A percentile compares a stretch with the other conserved stretches of the same genome.
Evolutionary conservation across 2,888 invertebrate species (phyloP).

Genomic region (Augiades crinisus): DNA sequence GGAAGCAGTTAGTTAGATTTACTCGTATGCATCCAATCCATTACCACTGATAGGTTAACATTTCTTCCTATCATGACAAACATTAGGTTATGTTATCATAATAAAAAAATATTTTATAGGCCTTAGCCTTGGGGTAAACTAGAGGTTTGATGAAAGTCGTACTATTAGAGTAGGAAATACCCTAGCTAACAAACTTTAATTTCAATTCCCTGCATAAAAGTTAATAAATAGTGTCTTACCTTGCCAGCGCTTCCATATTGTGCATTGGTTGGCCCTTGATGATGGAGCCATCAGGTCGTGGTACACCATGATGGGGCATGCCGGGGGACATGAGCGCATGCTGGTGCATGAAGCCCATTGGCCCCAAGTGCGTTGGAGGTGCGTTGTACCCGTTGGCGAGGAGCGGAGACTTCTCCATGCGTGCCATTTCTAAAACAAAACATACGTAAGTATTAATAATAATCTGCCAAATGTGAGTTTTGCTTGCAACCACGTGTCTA

Average conservation of each 20-base stretch:
- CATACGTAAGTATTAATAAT: neutral
- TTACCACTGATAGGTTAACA: no score
- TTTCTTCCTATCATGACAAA: no score
- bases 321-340: conserved; percentile 95
- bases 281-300: conserved; percentile 90
- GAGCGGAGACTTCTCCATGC: conserved; percentile 95
- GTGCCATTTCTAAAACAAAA: conserved; percentile 87
- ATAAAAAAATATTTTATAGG: no score
- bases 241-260: conserved; percentile 94
- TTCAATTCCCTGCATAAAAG: neutral
- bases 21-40: no score
- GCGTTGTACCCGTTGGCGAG: conserved; percentile 97
- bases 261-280: conserved; percentile 93
- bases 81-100: no score
- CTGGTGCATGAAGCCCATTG: conserved; percentile 97
- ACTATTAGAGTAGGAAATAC: no score
- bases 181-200: neutral
- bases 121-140: no score
- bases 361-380: conserved; percentile 94
- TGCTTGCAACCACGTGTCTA: no score
- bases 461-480: no score
- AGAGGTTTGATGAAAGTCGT: no score
- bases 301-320: conserved; percentile 90
- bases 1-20: no score
- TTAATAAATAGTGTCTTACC: conserved; percentile 70